These are phyloP conservation scores for Aquatica leii DNA, from an alignment of 2,888 invertebrate species.

Conservation along the genomic window DNA sequence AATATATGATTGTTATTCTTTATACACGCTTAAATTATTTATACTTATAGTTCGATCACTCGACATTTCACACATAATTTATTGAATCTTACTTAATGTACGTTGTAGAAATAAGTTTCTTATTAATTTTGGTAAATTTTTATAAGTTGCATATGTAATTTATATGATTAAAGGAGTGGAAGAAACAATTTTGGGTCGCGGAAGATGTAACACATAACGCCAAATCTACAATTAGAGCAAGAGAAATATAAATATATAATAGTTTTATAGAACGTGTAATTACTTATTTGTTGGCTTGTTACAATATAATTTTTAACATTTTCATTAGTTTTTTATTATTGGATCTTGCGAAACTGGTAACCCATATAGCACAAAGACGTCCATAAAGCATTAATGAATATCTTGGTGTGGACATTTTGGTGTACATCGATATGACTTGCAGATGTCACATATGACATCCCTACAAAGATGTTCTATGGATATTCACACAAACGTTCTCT, in stretches of 20 bases:
- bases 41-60: no score
- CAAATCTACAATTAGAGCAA: slow-evolving; percentile 7
- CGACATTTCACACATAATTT: no score
- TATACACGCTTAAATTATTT: no score
- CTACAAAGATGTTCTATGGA: no score
- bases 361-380: no score
- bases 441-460: no score
- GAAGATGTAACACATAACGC: slow-evolving; percentile 14
- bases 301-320: slow-evolving; percentile 25
- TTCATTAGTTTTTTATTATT: slow-evolving; percentile 4
- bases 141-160: background rate
- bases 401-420: no score
- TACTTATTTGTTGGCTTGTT: slow-evolving; percentile 35
- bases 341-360: no score
- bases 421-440: no score
- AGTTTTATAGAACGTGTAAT: slow-evolving; percentile 13
- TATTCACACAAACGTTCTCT: no score
- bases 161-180: background rate
- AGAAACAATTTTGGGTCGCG: background rate
- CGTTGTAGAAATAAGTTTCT: background rate
- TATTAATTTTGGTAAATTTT: background rate
- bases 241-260: background rate
- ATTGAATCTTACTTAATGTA: background rate
- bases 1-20: no score
- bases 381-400: no score